These are phyloP conservation scores for Coelopa pilipes DNA, from an alignment of 2,888 invertebrate genomes.

Conservation along the genomic window DNA sequence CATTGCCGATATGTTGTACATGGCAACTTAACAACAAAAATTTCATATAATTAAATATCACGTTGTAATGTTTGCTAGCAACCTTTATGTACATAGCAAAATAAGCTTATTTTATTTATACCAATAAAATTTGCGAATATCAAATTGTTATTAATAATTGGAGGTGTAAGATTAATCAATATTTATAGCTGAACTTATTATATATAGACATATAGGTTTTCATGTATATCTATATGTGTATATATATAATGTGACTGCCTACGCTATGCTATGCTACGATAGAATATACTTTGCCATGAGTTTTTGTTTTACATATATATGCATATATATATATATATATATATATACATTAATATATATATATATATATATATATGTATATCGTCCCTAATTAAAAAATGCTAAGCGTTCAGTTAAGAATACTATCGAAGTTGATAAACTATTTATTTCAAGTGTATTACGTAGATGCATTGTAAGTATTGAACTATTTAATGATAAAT, in stretches of 20 bases:
- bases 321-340: background rate
- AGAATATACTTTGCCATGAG: background rate
- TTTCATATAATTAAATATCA: conserved; percentile 16
- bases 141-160: conserved; percentile 2
- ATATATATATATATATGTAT: background rate
- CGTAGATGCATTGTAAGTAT: conserved; percentile 21
- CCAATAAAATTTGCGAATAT: no score
- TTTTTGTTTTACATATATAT: background rate
- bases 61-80: conserved; percentile 1
- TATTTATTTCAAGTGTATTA: conserved; percentile 25
- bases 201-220: background rate
- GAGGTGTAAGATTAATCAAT: background rate
- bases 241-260: background rate
- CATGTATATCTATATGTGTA: background rate
- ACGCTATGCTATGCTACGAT: no score
- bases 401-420: conserved; percentile 47
- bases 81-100: conserved; percentile 8
- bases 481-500: background rate
- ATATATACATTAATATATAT: background rate
- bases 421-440: conserved; percentile 44
- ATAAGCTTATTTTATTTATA: conserved; percentile 6
- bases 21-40: conserved; percentile 13
- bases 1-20: conserved; percentile 16
- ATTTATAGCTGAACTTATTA: background rate
- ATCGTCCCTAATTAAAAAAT: conserved; percentile 41